Evolutionary conservation across 2,888 invertebrate species (phyloP).

Genomic region (Drosophila parthenogenetica): DNA sequence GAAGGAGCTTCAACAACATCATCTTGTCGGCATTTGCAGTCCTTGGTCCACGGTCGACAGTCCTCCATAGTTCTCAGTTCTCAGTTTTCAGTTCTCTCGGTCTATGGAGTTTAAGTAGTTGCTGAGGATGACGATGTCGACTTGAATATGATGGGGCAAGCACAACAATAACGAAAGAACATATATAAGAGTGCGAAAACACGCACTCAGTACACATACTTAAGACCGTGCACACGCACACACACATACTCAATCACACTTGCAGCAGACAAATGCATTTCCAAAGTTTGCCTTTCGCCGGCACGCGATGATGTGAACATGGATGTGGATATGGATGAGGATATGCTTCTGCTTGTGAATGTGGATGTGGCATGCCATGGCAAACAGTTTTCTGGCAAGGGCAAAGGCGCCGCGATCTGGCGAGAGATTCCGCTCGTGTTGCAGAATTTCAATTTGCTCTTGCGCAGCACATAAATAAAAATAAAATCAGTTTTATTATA

Average conservation of each 20-base stretch:
- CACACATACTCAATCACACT: neutral
- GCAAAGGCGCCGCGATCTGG: constrained; percentile 42
- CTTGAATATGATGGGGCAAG: constrained; percentile 40
- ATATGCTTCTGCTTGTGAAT: neutral
- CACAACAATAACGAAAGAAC: constrained; percentile 40
- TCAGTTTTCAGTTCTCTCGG: neutral
- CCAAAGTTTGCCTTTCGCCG: constrained; percentile 40
- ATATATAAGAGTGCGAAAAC: neutral
- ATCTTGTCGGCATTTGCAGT: constrained; percentile 13
- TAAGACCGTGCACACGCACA: neutral
- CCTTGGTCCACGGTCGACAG: neutral
- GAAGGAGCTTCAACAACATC: constrained; percentile 50
- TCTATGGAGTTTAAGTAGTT: constrained; percentile 7
- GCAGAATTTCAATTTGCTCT: constrained; percentile 73
- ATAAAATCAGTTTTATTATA: constrained; percentile 77
- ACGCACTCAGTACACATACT: neutral
- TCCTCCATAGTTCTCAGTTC: neutral
- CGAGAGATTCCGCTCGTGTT: constrained; percentile 49
- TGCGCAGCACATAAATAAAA: constrained; percentile 75
- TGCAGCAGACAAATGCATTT: constrained; percentile 50
- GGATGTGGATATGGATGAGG: constrained; percentile 1
- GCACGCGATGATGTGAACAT: constrained; percentile 16
- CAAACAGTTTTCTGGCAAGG: constrained; percentile 51
- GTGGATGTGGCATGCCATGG: constrained; percentile 27
- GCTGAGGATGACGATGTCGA: constrained; percentile 20